A percentile compares a stretch with the other conserved stretches of the same genome.
Conservation (phyloP, 2,888 invertebrate genomes). For the Dynastes maya region DNA sequence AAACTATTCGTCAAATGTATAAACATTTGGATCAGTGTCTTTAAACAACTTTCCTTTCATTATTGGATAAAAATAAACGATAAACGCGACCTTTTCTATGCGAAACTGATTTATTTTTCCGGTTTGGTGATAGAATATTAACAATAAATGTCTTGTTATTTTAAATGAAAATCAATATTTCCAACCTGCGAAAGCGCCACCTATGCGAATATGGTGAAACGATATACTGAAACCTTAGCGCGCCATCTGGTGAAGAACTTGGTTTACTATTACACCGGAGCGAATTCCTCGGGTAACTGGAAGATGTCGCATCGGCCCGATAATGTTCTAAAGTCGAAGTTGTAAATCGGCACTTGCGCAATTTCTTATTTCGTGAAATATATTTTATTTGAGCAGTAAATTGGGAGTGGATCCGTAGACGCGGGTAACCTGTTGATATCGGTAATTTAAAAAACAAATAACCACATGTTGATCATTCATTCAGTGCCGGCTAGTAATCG, state of each 20-base stretch:
- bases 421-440: constrained; percentile 61
- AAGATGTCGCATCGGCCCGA: constrained; percentile 49
- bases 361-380: constrained; percentile 58
- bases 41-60: no score
- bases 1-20: no score
- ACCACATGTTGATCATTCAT: constrained; percentile 62
- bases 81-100: no score
- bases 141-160: neutral
- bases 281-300: constrained; percentile 32
- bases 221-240: constrained; percentile 26
- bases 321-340: constrained; percentile 36
- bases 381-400: constrained; percentile 61
- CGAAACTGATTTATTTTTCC: no score
- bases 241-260: constrained; percentile 32
- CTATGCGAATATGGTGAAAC: constrained; percentile 10
- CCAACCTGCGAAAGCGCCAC: constrained; percentile 8
- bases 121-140: no score
- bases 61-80: no score
- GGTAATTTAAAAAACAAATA: constrained; percentile 63
- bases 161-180: constrained; percentile 38
- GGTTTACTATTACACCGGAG: constrained; percentile 11
- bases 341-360: constrained; percentile 53
- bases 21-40: no score
- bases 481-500: constrained; percentile 47
- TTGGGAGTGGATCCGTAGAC: constrained; percentile 54